Base-by-base conservation (phyloP, 2,113 vertebrate species). In the Rostratula benghalensis region DNA sequence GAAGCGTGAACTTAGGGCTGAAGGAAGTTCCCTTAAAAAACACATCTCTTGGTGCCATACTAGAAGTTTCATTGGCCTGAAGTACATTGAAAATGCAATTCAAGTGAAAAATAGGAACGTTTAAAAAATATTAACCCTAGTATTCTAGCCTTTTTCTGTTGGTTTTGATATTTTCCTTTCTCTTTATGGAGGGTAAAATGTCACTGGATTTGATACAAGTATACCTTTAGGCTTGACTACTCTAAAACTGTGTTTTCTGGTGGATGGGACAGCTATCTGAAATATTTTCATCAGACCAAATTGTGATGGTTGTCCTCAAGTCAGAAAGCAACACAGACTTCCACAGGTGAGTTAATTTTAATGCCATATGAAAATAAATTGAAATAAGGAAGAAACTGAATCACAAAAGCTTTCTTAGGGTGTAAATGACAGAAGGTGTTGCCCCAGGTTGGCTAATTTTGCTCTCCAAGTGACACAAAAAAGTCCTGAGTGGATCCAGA, bases 301-400 rank as follows among this genome's bases (percentile, higher is more conserved):
- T 74, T 50, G 13, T 43, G 68, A 39, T 65, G 67, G 11, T n/a
- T 85, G 19, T 67, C 27, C 59, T 67, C 74, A 89, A 91, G 56
- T 75, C 89, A 13, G 15, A 82, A 93, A 83, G n/a, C 59, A 74
- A 65, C 30, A 28, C 84, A 92, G 86, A 63, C 11, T 69, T 84
- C 88, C 63, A 83, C 4, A 43, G 21, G 68, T 91, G 89, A 89
- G 54, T 87, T 83, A 50, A 92, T 94, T 95, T 91, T 83, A 85
- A n/a, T 70, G 73, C 67, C 33, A 69, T 82, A 94, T 61, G 45
- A 41, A 92, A 92, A 35, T 1, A n/a, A 81, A 84, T 14, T 33
- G 43, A 71, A 83, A 23, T 6, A 37, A 68, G 37, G 50, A 83
- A 80, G 67, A 61, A 75, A 65, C 4, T 37, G 31, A 37, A 43